Conservation (phyloP, 92 coral and sea anemone genomes). For the Micromussa lordhowensis region DNA sequence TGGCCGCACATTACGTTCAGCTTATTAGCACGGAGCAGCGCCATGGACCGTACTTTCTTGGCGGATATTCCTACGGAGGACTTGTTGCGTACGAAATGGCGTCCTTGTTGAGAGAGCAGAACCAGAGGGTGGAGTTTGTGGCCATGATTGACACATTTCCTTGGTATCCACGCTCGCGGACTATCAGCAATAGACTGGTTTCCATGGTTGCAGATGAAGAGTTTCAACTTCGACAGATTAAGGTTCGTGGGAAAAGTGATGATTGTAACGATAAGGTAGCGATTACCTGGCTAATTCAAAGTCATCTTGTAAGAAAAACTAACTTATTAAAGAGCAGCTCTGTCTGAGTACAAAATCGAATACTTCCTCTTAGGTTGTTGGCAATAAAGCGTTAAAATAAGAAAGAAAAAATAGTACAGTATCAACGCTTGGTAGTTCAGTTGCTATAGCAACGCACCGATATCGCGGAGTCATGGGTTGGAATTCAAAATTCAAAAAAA, state of each 20-base stretch:
- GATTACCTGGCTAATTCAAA: not conserved
- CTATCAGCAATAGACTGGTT: not conserved
- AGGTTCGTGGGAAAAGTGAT: slow-evolving; percentile 10
- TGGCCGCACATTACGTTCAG: slow-evolving; percentile 60
- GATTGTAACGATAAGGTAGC: not conserved
- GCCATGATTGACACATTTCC: slow-evolving; percentile 44
- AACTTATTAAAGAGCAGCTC: too few species aligned
- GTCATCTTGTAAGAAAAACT: not conserved
- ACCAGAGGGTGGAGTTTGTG: slow-evolving; percentile 39
- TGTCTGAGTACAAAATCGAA: too few species aligned
- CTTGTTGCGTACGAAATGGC: slow-evolving; percentile 56
- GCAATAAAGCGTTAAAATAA: too few species aligned
- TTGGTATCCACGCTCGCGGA: slow-evolving; percentile 14
- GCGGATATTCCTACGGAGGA: slow-evolving; percentile 69
- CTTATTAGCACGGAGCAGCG: slow-evolving; percentile 57
- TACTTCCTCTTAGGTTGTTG: too few species aligned
- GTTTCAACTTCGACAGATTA: not conserved
- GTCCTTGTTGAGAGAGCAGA: slow-evolving; percentile 29
- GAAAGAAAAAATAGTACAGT: too few species aligned
- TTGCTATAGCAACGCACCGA: too few species aligned
- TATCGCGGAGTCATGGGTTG: too few species aligned
- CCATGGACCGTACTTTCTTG: slow-evolving; percentile 77
- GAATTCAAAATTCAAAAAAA: too few species aligned
- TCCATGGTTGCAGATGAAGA: not conserved
- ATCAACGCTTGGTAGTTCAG: too few species aligned